A percentile compares a stretch with the other conserved stretches of the same genome.
These are phyloP conservation scores for Neuroterus valhalla DNA, from an alignment of 1,140 invertebrate species.

Conservation along the genomic window DNA sequence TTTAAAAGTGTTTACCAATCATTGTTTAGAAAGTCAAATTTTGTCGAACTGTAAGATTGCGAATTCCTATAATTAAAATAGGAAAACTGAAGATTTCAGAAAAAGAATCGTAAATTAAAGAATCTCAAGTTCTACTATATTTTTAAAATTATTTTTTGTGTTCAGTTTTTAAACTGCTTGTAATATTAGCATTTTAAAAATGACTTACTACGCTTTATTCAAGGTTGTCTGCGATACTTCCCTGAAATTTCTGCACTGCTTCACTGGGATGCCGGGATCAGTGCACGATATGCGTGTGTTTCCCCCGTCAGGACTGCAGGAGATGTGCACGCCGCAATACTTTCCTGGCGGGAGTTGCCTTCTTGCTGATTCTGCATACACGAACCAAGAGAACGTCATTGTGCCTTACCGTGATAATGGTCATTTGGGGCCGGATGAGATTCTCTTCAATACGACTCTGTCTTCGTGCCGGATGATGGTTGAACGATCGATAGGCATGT, in stretches of 20 bases:
- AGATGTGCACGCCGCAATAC: constrained; percentile 40
- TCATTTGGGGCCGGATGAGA: constrained; percentile 36
- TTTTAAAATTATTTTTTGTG: not conserved
- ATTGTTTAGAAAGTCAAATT: no score
- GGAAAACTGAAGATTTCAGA: no score
- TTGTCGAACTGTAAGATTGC: no score
- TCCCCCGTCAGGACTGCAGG: constrained; percentile 36
- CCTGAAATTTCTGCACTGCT: constrained; percentile 47
- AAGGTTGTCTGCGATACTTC: constrained; percentile 43
- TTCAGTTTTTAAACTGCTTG: no score
- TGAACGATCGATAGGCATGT: constrained; percentile 34
- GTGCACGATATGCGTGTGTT: constrained; percentile 55
- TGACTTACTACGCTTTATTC: no score
- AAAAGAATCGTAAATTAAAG: no score
- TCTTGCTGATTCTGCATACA: constrained; percentile 51
- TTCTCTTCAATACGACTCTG: constrained; percentile 34
- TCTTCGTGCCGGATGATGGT: constrained; percentile 34
- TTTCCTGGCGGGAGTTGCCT: constrained; percentile 50
- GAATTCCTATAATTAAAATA: no score
- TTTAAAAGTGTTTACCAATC: no score
- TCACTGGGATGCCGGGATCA: constrained; percentile 51
- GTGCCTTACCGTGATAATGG: constrained; percentile 52
- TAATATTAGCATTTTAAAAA: no score
- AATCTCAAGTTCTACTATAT: no score
- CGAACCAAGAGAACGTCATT: constrained; percentile 43